A percentile compares a stretch with the other conserved stretches of the same genome.
Evolutionary conservation across 1,140 invertebrate species (phyloP).

Genomic region (Scaptomyza hsui): DNA sequence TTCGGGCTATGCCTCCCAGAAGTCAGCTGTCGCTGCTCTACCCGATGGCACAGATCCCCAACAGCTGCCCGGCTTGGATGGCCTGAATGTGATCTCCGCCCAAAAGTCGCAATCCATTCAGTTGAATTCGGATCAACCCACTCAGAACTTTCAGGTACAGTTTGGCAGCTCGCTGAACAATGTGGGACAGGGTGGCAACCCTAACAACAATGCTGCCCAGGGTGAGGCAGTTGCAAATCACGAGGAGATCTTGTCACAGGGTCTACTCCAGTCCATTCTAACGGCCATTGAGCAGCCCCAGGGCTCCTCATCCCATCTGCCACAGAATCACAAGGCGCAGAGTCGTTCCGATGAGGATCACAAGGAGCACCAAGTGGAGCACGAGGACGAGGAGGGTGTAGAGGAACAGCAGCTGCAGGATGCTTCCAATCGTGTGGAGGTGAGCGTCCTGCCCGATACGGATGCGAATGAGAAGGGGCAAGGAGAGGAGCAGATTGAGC

Average conservation of each 20-base stretch:
- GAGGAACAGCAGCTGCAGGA: conserved; percentile 30
- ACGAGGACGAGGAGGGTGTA: conserved; percentile 21
- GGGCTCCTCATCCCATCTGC: conserved; percentile 7
- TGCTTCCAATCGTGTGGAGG: conserved; percentile 57
- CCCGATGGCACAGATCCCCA: conserved; percentile 72
- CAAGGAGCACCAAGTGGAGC: conserved; percentile 20
- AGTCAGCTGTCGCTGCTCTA: conserved; percentile 57
- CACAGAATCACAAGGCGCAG: conserved; percentile 63
- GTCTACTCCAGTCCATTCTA: conserved; percentile 90
- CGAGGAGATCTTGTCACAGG: conserved; percentile 90
- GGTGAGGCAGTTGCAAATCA: conserved; percentile 84
- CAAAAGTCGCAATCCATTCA: conserved; percentile 75
- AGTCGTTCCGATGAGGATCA: conserved; percentile 70
- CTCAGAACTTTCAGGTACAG: conserved; percentile 88
- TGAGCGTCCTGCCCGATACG: conserved; percentile 45
- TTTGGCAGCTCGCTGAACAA: conserved; percentile 86
- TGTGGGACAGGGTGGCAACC: conserved; percentile 18
- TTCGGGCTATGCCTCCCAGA: conserved; percentile 74
- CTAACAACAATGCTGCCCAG: conserved; percentile 72
- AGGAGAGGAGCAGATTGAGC: conserved; percentile 65
- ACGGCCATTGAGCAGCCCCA: conserved; percentile 88
- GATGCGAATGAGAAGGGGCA: conserved; percentile 29
- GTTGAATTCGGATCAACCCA: conserved; percentile 82
- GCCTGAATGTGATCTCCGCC: conserved; percentile 85
- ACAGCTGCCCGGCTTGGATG: conserved; percentile 69